Evolutionary conservation across 2,888 invertebrate genomes (phyloP), one percentile per base, ranked within the genome.

Genomic region (Acleris literana): DNA sequence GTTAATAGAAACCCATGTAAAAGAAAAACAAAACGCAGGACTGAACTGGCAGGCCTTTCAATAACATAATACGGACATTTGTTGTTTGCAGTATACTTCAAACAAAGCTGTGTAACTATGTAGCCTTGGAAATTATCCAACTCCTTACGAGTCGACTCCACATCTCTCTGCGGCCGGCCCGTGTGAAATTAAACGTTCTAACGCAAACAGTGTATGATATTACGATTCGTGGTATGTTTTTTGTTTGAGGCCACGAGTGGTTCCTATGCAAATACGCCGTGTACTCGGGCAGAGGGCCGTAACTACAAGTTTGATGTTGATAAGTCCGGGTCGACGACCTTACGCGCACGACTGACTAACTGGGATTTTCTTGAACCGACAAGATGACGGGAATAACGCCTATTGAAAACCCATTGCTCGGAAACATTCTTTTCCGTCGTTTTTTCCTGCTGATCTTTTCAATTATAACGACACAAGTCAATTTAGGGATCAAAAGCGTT

Each of bases 261-360:
- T 74, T 79, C 77, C 76, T 81, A 84, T 84, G 86, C 85, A 85
- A 86, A 86, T 86, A 83, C 72, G 74, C 63, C 72, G 71, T 71
- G 79, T 74, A 81, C 75, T 74, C 72, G 69, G 55, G 71, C 73
- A 71, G 75, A 77, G 82, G 83, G 83, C 82, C 81, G 60, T 61
- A 62, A 57, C 79, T 79, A 85, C 80, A 79, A 82, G 82, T 85
- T 86, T 83, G 81, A 87, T 84, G 85, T 84, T 86, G 86, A 88
- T 88, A 89, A 89, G 80, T 88, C 82, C 83, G 87, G 90, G 87
- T 92, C 83, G 79, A 80, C 75, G 86, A 86, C 83, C 87, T 82
- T 84, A 80, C 78, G 84, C 86, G 85, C 88, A 88, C 89, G 90
- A 87, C 86, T 84, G 78, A 76, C 78, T 80, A 76, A 76, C 76